phyloP scores from a whole-genome alignment of 2,888 invertebrate species.

The Tetragonisca angustula region DNA sequence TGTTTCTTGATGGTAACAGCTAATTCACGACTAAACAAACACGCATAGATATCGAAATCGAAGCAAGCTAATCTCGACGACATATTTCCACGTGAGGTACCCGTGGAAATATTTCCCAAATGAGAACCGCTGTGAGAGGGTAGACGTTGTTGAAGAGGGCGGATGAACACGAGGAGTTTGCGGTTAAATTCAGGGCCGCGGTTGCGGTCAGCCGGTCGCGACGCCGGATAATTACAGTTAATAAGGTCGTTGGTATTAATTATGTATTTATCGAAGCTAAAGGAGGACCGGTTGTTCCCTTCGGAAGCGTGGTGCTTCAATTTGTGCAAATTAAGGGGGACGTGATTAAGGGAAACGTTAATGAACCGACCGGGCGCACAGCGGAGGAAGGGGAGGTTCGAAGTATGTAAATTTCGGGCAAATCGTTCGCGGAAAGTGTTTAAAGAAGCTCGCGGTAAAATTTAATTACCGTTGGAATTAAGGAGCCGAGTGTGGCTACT shows the following conservation, averaged over 20 bases:
- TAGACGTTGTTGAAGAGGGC: constrained; percentile 35
- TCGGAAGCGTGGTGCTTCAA: constrained; percentile 33
- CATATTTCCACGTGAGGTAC: not conserved
- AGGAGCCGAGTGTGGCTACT: not conserved
- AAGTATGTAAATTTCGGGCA: constrained; percentile 47
- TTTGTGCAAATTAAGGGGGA: constrained; percentile 46
- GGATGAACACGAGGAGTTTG: constrained; percentile 18
- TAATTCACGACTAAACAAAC: too few relatives aligned
- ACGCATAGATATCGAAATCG: not conserved
- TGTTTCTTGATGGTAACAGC: too few relatives aligned
- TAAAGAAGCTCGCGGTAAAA: constrained; percentile 29
- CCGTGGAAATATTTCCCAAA: not conserved
- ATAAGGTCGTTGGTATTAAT: constrained; percentile 58
- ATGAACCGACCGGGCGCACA: constrained; percentile 10
- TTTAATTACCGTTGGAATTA: constrained; percentile 37
- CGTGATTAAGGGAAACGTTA: constrained; percentile 46
- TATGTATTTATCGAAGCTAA: constrained; percentile 43
- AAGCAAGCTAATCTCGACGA: not conserved
- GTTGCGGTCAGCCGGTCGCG: constrained; percentile 10
- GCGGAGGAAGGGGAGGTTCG: not conserved
- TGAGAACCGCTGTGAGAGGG: constrained; percentile 42
- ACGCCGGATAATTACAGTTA: constrained; percentile 57
- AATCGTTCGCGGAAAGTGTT: constrained; percentile 23
- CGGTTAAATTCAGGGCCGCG: constrained; percentile 41
- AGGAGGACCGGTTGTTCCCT: not conserved